Conservation (phyloP, 2,113 vertebrate species). For the Pelvicachromis taeniatus region DNA sequence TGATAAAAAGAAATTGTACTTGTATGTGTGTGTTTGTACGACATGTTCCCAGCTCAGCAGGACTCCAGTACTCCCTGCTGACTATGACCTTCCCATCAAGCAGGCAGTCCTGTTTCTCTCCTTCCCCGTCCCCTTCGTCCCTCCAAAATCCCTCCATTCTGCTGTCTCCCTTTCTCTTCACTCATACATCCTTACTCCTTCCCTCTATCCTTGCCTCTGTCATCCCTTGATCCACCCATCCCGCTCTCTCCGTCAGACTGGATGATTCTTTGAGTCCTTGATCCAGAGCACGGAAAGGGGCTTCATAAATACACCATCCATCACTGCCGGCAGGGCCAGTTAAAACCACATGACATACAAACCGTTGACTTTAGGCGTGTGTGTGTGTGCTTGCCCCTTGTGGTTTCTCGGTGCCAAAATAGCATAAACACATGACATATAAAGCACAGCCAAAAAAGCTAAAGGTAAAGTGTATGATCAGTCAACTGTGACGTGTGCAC, state of each 20-base stretch:
- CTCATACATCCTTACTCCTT: neutral
- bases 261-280: slow-evolving; percentile 41
- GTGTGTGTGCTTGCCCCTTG: neutral
- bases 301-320: slow-evolving; percentile 59
- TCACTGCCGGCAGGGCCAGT: slow-evolving; percentile 18
- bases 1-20: neutral
- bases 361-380: neutral
- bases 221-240: slow-evolving; percentile 35
- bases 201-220: neutral
- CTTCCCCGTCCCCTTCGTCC: neutral
- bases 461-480: neutral
- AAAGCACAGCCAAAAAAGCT: neutral
- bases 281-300: slow-evolving; percentile 17
- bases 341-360: slow-evolving; percentile 22
- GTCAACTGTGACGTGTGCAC: neutral
- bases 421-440: neutral
- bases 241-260: neutral
- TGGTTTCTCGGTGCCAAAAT: neutral
- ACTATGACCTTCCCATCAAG: slow-evolving; percentile 54
- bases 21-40: neutral
- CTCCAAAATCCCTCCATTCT: slow-evolving; percentile 1
- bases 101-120: slow-evolving; percentile 5
- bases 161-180: neutral
- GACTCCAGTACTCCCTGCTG: slow-evolving; percentile 34
- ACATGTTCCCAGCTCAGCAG: slow-evolving; percentile 23